Conservation (phyloP, 2,113 vertebrate genomes). For the Isichthys henryi region DNA sequence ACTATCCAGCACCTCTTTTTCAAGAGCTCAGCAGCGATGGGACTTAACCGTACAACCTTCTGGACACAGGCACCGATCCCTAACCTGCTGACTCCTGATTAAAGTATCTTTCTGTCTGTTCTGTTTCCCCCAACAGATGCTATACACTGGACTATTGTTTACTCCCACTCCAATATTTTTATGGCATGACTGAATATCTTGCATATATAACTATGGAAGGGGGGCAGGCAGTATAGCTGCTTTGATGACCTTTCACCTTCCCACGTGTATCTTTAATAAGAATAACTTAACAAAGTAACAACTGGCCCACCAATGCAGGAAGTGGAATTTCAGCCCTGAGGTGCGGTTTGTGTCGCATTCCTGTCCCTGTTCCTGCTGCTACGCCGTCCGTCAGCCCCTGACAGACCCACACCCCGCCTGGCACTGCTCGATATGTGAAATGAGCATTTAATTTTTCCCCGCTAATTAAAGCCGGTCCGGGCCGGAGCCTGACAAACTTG, state of each 20-base stretch:
- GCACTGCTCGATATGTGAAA: conserved; percentile 29
- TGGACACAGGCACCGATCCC: background rate
- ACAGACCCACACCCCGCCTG: background rate
- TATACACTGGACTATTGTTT: background rate
- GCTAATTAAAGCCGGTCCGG: conserved; percentile 47
- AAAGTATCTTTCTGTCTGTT: background rate
- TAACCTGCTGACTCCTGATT: background rate
- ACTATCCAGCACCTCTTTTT: background rate
- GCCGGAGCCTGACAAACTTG: conserved; percentile 41
- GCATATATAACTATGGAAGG: background rate
- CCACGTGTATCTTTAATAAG: background rate
- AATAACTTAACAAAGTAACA: background rate
- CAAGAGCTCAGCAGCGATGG: background rate
- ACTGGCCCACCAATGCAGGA: background rate
- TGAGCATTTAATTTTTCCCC: conserved; percentile 30
- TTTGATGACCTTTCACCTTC: background rate
- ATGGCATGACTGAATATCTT: background rate
- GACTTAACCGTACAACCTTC: background rate
- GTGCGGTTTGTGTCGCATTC: background rate
- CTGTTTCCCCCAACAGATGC: background rate
- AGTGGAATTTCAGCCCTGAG: background rate
- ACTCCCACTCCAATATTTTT: background rate
- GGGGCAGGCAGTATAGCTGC: background rate
- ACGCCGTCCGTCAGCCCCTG: background rate
- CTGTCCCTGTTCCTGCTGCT: background rate